phyloP scores from a whole-genome alignment of 2,113 vertebrate genomes.

The Xyrauchen texanus region DNA sequence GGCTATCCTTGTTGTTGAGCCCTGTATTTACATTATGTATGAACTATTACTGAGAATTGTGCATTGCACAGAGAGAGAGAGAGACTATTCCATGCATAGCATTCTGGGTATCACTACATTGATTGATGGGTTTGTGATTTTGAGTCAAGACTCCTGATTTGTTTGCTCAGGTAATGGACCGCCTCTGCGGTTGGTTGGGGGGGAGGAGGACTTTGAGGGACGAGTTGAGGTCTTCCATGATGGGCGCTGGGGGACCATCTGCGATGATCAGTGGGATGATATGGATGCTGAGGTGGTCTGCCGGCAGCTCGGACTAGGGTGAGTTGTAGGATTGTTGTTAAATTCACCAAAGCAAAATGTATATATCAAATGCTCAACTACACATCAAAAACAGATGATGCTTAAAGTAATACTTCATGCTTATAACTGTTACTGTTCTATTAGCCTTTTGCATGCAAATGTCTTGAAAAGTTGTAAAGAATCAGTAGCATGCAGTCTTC shows the following conservation, averaged over 20 bases:
- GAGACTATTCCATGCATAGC: too few relatives aligned
- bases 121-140: slow-evolving; percentile 15
- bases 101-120: not conserved
- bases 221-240: slow-evolving; percentile 86
- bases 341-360: too few relatives aligned
- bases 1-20: too few relatives aligned
- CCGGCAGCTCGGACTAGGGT: slow-evolving; percentile 87
- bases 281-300: slow-evolving; percentile 89
- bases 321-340: slow-evolving; percentile 22
- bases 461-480: too few relatives aligned
- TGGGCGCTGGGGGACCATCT: slow-evolving; percentile 87
- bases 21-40: too few relatives aligned
- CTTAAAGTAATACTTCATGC: not conserved
- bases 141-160: slow-evolving; percentile 7
- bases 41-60: too few relatives aligned
- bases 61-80: too few relatives aligned
- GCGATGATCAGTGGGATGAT: slow-evolving; percentile 90
- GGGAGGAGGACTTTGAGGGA: slow-evolving; percentile 86
- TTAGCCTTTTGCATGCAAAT: too few relatives aligned
- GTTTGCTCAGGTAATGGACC: slow-evolving; percentile 74
- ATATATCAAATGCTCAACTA: slow-evolving; percentile 4
- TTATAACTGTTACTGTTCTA: not conserved
- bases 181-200: slow-evolving; percentile 83
- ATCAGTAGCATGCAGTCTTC: too few relatives aligned
- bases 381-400: not conserved